Base-by-base conservation (phyloP, 2,113 vertebrate genomes). In the Thalassarche chlororhynchos region DNA sequence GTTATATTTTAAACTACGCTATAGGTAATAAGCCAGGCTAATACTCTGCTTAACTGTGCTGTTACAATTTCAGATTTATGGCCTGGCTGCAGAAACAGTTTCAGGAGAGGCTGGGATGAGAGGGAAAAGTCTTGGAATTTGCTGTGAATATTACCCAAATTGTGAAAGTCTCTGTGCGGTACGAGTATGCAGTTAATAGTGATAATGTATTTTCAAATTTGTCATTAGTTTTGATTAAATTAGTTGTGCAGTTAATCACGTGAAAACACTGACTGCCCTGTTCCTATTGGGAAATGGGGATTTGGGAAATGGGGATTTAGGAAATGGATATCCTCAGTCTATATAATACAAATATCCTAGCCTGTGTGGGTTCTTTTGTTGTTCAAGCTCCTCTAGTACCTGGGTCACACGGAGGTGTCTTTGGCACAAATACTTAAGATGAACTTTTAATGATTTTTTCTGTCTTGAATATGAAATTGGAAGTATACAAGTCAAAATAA, bases 101-200 rank as follows among this genome's bases (percentile, higher is more conserved):
- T 86, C 26, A 68, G 82, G 84, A 94, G 71, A 52, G n/a, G 13
- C 71, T 96, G 94, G 91, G 84, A 77, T 96, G 38, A 96, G 93
- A 96, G 91, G 84, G 84, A 88, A 93, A 96, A 94, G 84, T 69
- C 54, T 70, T 3, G 0, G 10, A 42, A 55, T 89, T 83, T 77
- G 21, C 49, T 74, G n/a, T 36, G 36, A 82, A n/a, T 87, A 46
- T 42, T 89, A 87, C 12, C 5, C 47, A 80, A 54, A 77, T 10
- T 4, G 8, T 75, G 28, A 44, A 68, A 65, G 25, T n/a, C 7
- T 84, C 42, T 80, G 66, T 87, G 69, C 1, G 6, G 23, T 76
- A 62, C 79, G 58, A 31, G 23, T 61, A 49, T 40, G 16, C 0
- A 6, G 74, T 96, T 96, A 95, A 77, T 47, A 54, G 40, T 14